Conservation (phyloP, 2,797 vertebrate species). For the Pangasius djambal region DNA sequence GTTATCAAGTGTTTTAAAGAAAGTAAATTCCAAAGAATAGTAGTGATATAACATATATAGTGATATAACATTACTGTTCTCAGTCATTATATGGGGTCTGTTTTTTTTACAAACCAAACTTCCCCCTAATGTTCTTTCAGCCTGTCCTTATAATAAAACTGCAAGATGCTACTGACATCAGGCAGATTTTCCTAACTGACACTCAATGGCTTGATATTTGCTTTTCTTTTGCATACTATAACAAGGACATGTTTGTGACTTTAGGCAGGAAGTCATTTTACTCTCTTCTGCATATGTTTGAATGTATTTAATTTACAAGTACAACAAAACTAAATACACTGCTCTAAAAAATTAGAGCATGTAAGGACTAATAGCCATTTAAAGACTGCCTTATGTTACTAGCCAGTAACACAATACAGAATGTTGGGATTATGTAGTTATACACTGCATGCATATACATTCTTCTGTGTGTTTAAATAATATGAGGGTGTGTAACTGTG, state of each 20-base stretch:
- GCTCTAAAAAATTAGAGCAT: not conserved
- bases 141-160: not conserved
- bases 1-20: not conserved
- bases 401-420: not conserved
- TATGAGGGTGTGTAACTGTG: not conserved
- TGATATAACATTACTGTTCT: not conserved
- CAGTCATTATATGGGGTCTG: not conserved
- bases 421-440: not conserved
- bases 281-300: not conserved
- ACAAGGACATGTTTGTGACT: not conserved
- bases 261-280: not conserved
- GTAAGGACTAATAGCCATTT: not conserved
- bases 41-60: not conserved
- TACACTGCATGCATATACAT: not conserved
- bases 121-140: not conserved
- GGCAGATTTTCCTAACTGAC: not conserved
- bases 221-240: not conserved
- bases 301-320: slow-evolving; percentile 8
- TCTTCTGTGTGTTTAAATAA: not conserved
- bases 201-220: not conserved
- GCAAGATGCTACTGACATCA: not conserved
- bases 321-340: not conserved
- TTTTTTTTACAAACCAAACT: not conserved
- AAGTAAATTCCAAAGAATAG: not conserved
- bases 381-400: not conserved